Evolutionary conservation across 2,113 vertebrate genomes (phyloP), one percentile per base, ranked within the genome.

Genomic region (Tonatia bakeri): DNA sequence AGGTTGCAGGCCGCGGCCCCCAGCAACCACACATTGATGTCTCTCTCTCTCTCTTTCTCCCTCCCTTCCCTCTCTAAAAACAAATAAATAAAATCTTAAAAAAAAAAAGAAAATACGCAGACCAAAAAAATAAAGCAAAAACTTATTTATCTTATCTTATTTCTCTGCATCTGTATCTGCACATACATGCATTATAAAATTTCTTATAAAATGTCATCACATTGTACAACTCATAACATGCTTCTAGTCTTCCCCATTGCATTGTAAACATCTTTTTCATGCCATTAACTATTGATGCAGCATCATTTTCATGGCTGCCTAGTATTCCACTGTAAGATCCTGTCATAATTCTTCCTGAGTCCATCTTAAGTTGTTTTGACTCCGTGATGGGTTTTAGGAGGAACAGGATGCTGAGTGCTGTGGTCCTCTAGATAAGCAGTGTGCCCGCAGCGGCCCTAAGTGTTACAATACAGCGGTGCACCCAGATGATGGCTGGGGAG

Each of bases 111-210:
- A 89, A 75, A 77, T 43, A 52, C 0, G 16, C 43, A 90, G 45
- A 82, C 26, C 22, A 93, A 87, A 96, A 87, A 90, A 79, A 84
- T 84, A 90, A 75, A 70, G 65, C 64, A n/a, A 87, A 94, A 72
- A 70, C 45, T 87, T 38, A 8, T 47, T 87, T 87, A 45, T 84
- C 45, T 80, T 93, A 36, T 90, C 38, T 91, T 76, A 14, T 92
- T 76, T 96, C 45, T 77, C 0, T 73, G 17, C 24, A 91, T 28
- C 36, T 75, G 22, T 54, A 20, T 59, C 86, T 92, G 36, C 50
- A 43, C 45, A 91, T 79, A 31, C 13, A n/a, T 38, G 43, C 43
- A 52, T 91, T 87, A 36, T n/a, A 11, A 67, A 86, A 20, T 93
- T 67, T 22, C n/a, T 69, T 87, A 40, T 1, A 64, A 38, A 64